Percentiles rank a stretch among this genome's conserved stretches.
These are phyloP conservation scores for Tetramorium alpestre DNA, from an alignment of 1,140 invertebrate species.

Conservation along the genomic window DNA sequence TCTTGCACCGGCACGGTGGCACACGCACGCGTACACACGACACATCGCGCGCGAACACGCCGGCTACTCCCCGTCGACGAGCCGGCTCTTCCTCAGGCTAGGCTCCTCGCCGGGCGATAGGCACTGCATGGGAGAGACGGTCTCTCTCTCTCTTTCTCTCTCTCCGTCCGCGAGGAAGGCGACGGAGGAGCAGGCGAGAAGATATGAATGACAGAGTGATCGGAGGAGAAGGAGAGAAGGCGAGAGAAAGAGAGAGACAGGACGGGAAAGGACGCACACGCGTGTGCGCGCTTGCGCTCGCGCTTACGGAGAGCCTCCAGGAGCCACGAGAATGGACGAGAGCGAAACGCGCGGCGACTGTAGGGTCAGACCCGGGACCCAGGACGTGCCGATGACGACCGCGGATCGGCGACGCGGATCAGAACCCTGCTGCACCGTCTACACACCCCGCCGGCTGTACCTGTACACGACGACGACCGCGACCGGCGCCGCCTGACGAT, in stretches of 20 bases:
- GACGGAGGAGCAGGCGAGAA: background rate
- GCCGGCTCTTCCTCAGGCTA: background rate
- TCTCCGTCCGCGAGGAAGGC: background rate
- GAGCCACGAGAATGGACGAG: background rate
- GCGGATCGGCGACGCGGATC: background rate
- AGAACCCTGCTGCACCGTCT: background rate
- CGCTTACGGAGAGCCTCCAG: background rate
- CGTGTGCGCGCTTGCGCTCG: background rate
- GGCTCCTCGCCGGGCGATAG: background rate
- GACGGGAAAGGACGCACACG: background rate
- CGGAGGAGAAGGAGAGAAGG: background rate
- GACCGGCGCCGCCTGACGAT: constrained; percentile 75
- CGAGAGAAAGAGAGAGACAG: background rate
- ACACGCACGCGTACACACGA: background rate
- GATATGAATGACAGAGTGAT: constrained; percentile 2
- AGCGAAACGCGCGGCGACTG: constrained; percentile 30
- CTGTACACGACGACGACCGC: constrained; percentile 2
- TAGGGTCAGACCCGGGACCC: background rate
- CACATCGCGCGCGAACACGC: background rate
- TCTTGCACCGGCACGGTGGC: background rate
- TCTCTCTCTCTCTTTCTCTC: no score
- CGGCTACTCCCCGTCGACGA: no score
- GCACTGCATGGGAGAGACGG: background rate
- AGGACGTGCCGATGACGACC: constrained; percentile 1
- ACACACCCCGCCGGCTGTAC: no score